Evolutionary conservation across 2,797 vertebrate genomes (phyloP).

Genomic region (Myoxocephalus aenaeus): DNA sequence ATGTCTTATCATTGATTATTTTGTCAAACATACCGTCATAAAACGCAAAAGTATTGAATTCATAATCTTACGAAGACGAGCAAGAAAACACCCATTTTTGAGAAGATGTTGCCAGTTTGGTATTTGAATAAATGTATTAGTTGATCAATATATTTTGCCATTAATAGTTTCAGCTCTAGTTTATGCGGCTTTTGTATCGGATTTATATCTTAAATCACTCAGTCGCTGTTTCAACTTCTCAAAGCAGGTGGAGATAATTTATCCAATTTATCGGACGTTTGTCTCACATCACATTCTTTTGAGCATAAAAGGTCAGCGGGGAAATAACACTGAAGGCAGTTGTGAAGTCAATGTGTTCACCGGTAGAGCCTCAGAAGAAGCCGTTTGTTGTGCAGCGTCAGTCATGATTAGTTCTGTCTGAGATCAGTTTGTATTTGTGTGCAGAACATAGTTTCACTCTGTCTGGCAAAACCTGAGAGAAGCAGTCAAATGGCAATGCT

Average conservation of each 20-base stretch:
- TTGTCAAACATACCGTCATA: not conserved
- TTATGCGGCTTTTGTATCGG: not conserved
- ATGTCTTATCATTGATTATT: not conserved
- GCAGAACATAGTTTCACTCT: not conserved
- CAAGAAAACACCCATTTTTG: not conserved
- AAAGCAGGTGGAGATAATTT: not conserved
- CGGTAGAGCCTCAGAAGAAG: not conserved
- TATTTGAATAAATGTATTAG: not conserved
- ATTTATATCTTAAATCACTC: not conserved
- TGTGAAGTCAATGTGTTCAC: not conserved
- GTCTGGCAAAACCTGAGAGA: not conserved
- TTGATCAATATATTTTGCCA: not conserved
- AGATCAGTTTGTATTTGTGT: not conserved
- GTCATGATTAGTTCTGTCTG: not conserved
- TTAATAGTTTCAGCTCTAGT: not conserved
- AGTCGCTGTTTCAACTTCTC: not conserved
- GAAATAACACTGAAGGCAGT: constrained; percentile 23
- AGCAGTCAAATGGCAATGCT: not conserved
- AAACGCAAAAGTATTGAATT: not conserved
- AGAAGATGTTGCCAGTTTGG: not conserved
- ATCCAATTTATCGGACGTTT: not conserved
- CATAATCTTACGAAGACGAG: not conserved
- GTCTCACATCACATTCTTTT: not conserved
- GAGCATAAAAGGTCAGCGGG: constrained; percentile 8
- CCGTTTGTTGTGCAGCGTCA: not conserved